Conservation (phyloP, 2,888 invertebrate species). For the Branchinecta sandiegonensis region DNA sequence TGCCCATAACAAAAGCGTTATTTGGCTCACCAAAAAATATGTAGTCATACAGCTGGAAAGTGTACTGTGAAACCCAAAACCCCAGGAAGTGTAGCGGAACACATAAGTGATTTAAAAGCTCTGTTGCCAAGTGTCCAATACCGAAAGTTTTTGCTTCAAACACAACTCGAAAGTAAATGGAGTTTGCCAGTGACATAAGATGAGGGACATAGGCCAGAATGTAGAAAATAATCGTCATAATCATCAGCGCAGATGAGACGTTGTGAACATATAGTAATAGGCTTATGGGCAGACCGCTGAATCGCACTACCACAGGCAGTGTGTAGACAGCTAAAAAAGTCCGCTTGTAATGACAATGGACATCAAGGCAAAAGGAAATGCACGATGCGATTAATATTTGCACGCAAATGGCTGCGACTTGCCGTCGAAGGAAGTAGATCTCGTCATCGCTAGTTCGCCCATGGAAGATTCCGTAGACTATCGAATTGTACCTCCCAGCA, state of each 20-base stretch:
- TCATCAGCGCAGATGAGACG: slow-evolving; percentile 35
- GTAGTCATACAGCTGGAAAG: slow-evolving; percentile 33
- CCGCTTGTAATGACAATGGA: slow-evolving; percentile 28
- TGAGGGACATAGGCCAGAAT: slow-evolving; percentile 34
- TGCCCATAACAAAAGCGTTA: slow-evolving; percentile 28
- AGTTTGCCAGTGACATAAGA: slow-evolving; percentile 33
- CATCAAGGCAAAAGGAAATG: slow-evolving; percentile 28
- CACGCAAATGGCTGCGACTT: slow-evolving; percentile 32
- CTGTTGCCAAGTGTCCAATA: slow-evolving; percentile 31
- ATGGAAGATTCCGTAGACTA: background rate
- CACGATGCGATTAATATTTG: slow-evolving; percentile 34
- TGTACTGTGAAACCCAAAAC: slow-evolving; percentile 39
- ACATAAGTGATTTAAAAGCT: slow-evolving; percentile 36
- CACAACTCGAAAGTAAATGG: slow-evolving; percentile 29
- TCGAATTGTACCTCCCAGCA: background rate
- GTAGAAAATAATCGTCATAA: slow-evolving; percentile 35
- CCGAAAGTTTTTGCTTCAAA: slow-evolving; percentile 31
- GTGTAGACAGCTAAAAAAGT: slow-evolving; percentile 36
- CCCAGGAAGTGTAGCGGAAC: slow-evolving; percentile 38
- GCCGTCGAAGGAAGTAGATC: slow-evolving; percentile 30
- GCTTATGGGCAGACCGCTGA: slow-evolving; percentile 35
- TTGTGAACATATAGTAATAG: slow-evolving; percentile 36
- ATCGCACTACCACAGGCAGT: slow-evolving; percentile 37
- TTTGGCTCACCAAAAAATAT: slow-evolving; percentile 21
- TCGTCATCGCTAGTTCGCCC: slow-evolving; percentile 27